A percentile compares a stretch with the other conserved stretches of the same genome.
These are phyloP conservation scores for Entomobrya multifasciata DNA, from an alignment of 2,888 invertebrate genomes.

Conservation along the genomic window DNA sequence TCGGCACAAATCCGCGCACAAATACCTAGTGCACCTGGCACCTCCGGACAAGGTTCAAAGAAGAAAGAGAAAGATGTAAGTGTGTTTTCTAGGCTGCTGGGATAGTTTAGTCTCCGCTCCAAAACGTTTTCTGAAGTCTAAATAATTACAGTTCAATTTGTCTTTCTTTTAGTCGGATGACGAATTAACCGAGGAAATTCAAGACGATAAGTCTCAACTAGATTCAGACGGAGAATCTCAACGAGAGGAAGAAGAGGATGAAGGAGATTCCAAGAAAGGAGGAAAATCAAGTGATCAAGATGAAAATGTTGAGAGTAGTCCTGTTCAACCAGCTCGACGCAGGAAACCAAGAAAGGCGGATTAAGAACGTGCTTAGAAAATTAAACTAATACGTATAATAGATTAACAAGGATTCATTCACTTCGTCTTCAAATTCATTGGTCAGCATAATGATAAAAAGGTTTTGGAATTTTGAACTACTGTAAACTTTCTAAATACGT, in stretches of 20 bases:
- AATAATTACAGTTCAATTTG: not conserved
- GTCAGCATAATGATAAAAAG: not conserved
- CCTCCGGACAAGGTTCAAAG: constrained; percentile 78
- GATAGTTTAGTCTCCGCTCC: too few relatives aligned
- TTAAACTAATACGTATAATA: not conserved
- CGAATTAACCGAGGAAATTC: constrained; percentile 71
- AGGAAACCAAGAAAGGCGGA: constrained; percentile 77
- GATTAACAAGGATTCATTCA: not conserved
- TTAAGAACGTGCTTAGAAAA: constrained; percentile 33
- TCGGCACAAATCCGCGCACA: not conserved
- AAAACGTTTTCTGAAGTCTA: constrained; percentile 12
- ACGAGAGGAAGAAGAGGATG: constrained; percentile 60
- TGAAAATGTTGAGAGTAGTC: constrained; percentile 80
- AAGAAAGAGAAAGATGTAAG: constrained; percentile 81
- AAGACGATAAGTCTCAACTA: constrained; percentile 66
- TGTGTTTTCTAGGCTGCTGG: not conserved
- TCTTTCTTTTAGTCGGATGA: constrained; percentile 69
- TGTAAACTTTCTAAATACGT: constrained; percentile 6
- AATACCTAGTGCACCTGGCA: constrained; percentile 80
- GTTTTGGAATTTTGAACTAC: not conserved
- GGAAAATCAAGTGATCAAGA: constrained; percentile 77
- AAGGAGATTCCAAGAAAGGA: constrained; percentile 41
- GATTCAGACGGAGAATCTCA: constrained; percentile 61
- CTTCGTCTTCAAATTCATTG: not conserved
- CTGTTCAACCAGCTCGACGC: constrained; percentile 61